These are phyloP conservation scores for Pagrus major DNA, from an alignment of 2,113 vertebrate species.

Conservation along the genomic window DNA sequence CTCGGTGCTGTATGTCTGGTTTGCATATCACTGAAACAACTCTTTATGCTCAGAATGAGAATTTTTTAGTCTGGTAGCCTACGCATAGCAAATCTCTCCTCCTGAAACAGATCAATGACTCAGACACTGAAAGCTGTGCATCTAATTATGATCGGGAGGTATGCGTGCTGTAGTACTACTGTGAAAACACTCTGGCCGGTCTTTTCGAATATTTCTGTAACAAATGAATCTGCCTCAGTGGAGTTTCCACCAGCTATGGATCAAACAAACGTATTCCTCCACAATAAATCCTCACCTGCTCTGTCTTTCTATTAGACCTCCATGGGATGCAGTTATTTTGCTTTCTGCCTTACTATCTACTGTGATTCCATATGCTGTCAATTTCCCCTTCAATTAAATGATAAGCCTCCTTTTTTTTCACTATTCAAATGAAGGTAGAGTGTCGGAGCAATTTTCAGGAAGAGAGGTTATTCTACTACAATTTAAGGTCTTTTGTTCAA, in stretches of 20 bases:
- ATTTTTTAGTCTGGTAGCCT: constrained; percentile 33
- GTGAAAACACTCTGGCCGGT: constrained; percentile 45
- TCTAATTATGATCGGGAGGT: constrained; percentile 69
- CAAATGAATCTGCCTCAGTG: constrained; percentile 59
- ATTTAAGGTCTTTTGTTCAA: constrained; percentile 49
- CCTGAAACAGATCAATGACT: constrained; percentile 72
- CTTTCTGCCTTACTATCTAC: constrained; percentile 57
- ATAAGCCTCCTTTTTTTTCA: constrained; percentile 70
- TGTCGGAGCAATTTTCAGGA: constrained; percentile 60
- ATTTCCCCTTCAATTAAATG: constrained; percentile 83
- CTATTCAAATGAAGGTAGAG: constrained; percentile 61
- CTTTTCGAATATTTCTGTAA: constrained; percentile 43
- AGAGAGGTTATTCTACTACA: constrained; percentile 53
- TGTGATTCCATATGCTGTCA: constrained; percentile 69
- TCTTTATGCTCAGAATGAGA: constrained; percentile 45
- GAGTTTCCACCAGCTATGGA: constrained; percentile 36
- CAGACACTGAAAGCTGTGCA: constrained; percentile 56
- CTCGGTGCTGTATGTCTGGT: constrained; percentile 33
- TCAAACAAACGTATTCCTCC: constrained; percentile 31
- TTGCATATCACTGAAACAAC: constrained; percentile 66
- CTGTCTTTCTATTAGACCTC: constrained; percentile 51
- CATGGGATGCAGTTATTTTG: constrained; percentile 49
- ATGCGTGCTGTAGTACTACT: constrained; percentile 19
- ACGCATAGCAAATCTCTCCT: constrained; percentile 27
- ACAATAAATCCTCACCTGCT: constrained; percentile 37